Evolutionary conservation across 2,888 invertebrate genomes (phyloP), one percentile per base, ranked within the genome.

Genomic region (Rhagonycha fulva): DNA sequence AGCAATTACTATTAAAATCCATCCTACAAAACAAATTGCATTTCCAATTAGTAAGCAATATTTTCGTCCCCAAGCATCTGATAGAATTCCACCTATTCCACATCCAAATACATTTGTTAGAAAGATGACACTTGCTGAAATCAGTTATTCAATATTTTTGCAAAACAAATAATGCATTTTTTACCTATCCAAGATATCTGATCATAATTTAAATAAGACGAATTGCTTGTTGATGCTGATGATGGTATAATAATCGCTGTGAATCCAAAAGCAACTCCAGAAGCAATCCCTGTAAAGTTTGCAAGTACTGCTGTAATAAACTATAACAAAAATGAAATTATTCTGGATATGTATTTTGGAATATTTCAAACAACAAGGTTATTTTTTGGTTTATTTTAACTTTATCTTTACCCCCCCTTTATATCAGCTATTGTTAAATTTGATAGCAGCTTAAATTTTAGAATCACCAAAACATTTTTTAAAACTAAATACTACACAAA

Each of bases 151-250:
- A 47, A n/a, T 32, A 3, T 32, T n/a, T n/a, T 32, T 12, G 12
- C 12, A 0, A 47, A 47, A 47, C 7, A 47, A n/a, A 47, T 47
- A n/a, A n/a, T 47, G 0, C n/a, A n/a, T n/a, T 24, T 84, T 87
- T 7, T 47, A 47, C 47, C 47, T 47, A 47, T 47, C 47, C 47
- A 47, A 47, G 47, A 47, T 47, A 47, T 4, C 7, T 47, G 47
- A n/a, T 47, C n/a, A 9, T n/a, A 47, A 47, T n/a, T 47, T 47
- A n/a, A 47, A n/a, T 7, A 47, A n/a, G 7, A 2, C 47, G 47
- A 47, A 47, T 47, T 47, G 7, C 2, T 47, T n/a, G 7, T n/a
- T n/a, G 47, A 1, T n/a, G 47, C 7, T 47, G 1, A 2, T 5
- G 47, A 2, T n/a, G 47, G 47, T 47, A n/a, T n/a, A n/a, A 47